Evolutionary conservation across 2,797 vertebrate genomes (phyloP), one percentile per base, ranked within the genome.

Genomic region (Parotocinclus haroldoi): DNA sequence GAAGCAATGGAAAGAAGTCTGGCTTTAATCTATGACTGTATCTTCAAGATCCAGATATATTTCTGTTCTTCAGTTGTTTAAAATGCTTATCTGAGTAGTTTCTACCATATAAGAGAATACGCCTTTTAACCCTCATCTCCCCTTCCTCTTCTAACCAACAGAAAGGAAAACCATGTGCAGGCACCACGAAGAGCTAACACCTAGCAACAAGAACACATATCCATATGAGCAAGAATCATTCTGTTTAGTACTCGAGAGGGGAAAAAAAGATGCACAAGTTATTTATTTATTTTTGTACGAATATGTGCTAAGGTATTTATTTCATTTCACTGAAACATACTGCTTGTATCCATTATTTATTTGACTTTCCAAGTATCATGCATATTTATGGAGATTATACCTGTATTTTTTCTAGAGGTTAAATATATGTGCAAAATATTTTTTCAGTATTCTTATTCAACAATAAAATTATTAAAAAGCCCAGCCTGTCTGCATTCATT

Each of bases 201-300:
- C 18, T 19, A 0, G 10, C 13, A 17, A 19, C 5, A 16, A 7
- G 10, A 56, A 48, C 11, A 45, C 27, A 27, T 27, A 27, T 27
- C 27, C 27, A 27, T 27, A 27, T 27, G 27, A 27, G 5, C 27
- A 27, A 27, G n/a, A 65, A 17, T 16, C n/a, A 55, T 46, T 11
- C 45, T 12, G 45, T 46, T 13, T 11, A 39, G 48, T 18, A 17
- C 7, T 7, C 11, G 12, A 11, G 12, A 63, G 27, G 12, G n/a
- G n/a, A n/a, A 8, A n/a, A 18, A 39, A 48, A 60, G 27, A 61
- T 0, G 3, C 36, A 10, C 0, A 11, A 37, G 51, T 7, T 13
- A 12, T 39, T 17, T 68, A 67, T 67, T 58, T 68, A 67, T 67
- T 58, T 67, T 67, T 67, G 10, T 60, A 68, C 16, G 37, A 9